Percentiles rank a stretch among this genome's conserved stretches.
Conservation (phyloP, 2,797 vertebrate genomes). For the Remorina albescens region DNA sequence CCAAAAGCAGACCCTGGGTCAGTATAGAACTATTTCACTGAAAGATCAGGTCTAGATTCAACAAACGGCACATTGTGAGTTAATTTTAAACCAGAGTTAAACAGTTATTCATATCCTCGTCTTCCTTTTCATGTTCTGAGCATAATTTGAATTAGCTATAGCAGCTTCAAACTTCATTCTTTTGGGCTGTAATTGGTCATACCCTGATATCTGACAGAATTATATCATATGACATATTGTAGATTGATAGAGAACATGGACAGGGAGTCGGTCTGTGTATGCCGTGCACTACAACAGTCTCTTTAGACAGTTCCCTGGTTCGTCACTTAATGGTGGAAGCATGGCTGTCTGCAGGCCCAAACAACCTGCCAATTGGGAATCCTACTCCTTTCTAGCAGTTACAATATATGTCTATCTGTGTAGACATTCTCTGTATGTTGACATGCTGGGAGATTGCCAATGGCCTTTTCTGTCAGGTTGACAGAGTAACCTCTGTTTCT, state of each 20-base stretch:
- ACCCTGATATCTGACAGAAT: conserved; percentile 21
- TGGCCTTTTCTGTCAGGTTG: conserved; percentile 27
- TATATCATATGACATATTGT: neutral
- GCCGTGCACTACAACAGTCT: neutral
- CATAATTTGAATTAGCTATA: conserved; percentile 11
- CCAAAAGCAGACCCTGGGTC: conserved; percentile 54
- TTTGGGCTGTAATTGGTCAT: conserved; percentile 2
- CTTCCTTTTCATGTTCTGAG: conserved; percentile 21
- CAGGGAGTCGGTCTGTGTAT: conserved; percentile 3
- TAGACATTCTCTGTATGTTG: conserved; percentile 18
- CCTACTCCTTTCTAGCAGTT: conserved; percentile 14
- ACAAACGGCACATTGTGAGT: conserved; percentile 15
- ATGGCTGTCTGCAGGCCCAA: conserved; percentile 8
- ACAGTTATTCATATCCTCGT: conserved; percentile 24
- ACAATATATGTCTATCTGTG: conserved; percentile 15
- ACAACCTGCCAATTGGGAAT: conserved; percentile 13
- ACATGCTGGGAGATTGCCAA: conserved; percentile 24
- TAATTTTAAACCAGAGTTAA: conserved; percentile 34
- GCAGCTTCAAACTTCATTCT: conserved; percentile 5
- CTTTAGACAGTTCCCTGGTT: conserved; percentile 18
- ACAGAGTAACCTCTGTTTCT: conserved; percentile 29
- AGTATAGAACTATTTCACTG: conserved; percentile 28
- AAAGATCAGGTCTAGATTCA: conserved; percentile 34
- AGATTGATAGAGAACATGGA: neutral
- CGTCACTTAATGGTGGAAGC: conserved; percentile 22